Evolutionary conservation across 2,113 vertebrate genomes (phyloP).

Genomic region (Xyrauchen texanus): DNA sequence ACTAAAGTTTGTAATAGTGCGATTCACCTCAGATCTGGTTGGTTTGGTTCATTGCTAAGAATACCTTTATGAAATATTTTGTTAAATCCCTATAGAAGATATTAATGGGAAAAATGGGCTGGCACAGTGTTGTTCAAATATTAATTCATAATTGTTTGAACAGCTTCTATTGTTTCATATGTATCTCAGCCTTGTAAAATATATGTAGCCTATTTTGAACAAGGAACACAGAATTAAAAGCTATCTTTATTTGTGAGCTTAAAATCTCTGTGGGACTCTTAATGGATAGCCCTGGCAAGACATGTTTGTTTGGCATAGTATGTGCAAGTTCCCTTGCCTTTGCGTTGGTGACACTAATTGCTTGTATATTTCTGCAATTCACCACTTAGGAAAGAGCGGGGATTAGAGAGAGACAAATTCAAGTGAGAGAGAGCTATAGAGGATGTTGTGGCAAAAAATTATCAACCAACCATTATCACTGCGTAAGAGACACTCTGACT

Average conservation of each 20-base stretch:
- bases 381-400: constrained; percentile 34
- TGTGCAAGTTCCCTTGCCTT: neutral
- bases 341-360: constrained; percentile 13
- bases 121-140: neutral
- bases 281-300: constrained; percentile 14
- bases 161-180: neutral
- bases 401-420: neutral
- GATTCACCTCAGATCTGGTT: too few species aligned
- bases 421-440: constrained; percentile 23
- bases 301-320: constrained; percentile 21
- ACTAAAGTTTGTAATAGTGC: too few species aligned
- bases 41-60: too few species aligned
- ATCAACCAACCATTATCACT: too few species aligned
- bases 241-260: neutral
- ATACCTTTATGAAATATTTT: too few species aligned
- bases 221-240: constrained; percentile 1
- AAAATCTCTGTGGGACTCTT: constrained; percentile 24
- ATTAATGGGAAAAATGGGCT: too few species aligned
- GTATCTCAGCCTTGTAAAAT: neutral
- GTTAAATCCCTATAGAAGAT: too few species aligned
- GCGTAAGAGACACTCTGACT: too few species aligned
- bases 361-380: constrained; percentile 10
- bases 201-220: neutral
- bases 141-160: neutral
- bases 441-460: too few species aligned